phyloP scores from a whole-genome alignment of 2,797 vertebrate genomes.

The Diplodus sargus region DNA sequence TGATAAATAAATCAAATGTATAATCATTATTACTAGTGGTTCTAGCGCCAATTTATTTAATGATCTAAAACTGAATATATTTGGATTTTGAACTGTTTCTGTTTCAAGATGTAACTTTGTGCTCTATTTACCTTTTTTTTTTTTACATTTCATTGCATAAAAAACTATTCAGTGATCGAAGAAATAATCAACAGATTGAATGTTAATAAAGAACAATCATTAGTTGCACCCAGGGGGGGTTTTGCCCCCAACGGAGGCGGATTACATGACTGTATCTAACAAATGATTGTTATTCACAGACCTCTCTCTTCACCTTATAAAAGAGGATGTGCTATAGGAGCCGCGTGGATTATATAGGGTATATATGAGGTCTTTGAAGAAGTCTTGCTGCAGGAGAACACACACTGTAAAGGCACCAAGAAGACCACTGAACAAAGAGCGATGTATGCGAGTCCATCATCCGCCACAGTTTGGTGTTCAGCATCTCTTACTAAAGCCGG shows the following conservation, averaged over 20 bases:
- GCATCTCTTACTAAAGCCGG: slow-evolving; percentile 45
- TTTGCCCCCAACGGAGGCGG: slow-evolving; percentile 11
- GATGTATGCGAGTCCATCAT: slow-evolving; percentile 30
- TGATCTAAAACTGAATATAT: neutral
- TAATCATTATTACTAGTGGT: no score
- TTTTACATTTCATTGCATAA: neutral
- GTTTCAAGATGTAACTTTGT: neutral
- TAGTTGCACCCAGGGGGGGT: neutral
- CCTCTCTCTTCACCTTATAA: slow-evolving; percentile 14
- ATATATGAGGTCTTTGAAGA: slow-evolving; percentile 23
- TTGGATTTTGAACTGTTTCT: neutral
- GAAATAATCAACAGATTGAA: slow-evolving; percentile 12
- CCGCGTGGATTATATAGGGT: slow-evolving; percentile 34
- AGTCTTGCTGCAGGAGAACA: slow-evolving; percentile 3
- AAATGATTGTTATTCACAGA: slow-evolving; percentile 20
- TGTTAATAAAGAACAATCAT: neutral
- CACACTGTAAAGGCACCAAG: neutral
- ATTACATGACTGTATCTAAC: slow-evolving; percentile 22
- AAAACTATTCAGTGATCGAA: neutral
- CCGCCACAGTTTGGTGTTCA: slow-evolving; percentile 17
- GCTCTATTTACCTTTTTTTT: neutral
- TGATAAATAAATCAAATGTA: no score
- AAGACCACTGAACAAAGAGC: slow-evolving; percentile 13
- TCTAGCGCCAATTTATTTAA: no score
- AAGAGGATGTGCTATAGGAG: slow-evolving; percentile 7